A percentile compares a stretch with the other conserved stretches of the same genome.
Conservation (phyloP, 2,797 vertebrate species). For the Anas georgica region DNA sequence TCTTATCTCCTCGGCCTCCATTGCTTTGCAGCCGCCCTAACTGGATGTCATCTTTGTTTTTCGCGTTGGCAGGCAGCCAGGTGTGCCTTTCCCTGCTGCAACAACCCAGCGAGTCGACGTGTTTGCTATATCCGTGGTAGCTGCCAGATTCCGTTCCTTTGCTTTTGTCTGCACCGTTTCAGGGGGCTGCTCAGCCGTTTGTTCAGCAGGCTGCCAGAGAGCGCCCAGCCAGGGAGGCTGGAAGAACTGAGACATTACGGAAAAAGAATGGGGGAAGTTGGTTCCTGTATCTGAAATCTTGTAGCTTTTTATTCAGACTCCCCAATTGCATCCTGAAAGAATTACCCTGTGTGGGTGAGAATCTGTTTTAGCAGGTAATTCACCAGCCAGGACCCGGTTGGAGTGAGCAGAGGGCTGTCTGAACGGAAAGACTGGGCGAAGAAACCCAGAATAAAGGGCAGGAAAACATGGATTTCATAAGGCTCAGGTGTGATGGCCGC, state of each 20-base stretch:
- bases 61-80: constrained; percentile 11
- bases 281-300: background rate
- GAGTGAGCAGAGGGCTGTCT: background rate
- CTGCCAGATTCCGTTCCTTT: background rate
- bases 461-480: accelerated
- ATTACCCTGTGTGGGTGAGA: accelerated
- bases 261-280: no score
- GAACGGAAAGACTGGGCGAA: accelerated
- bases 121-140: background rate
- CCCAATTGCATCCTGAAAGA: background rate
- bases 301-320: accelerated
- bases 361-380: accelerated
- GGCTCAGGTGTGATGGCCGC: background rate
- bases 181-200: background rate
- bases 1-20: background rate
- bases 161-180: background rate
- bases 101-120: accelerated
- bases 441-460: background rate
- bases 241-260: background rate
- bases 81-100: background rate
- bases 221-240: background rate
- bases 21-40: background rate
- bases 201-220: background rate
- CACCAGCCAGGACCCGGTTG: background rate
- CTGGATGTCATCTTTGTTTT: background rate